Base-by-base conservation (phyloP, 2,888 invertebrate genomes). In the Morpho helenor region DNA sequence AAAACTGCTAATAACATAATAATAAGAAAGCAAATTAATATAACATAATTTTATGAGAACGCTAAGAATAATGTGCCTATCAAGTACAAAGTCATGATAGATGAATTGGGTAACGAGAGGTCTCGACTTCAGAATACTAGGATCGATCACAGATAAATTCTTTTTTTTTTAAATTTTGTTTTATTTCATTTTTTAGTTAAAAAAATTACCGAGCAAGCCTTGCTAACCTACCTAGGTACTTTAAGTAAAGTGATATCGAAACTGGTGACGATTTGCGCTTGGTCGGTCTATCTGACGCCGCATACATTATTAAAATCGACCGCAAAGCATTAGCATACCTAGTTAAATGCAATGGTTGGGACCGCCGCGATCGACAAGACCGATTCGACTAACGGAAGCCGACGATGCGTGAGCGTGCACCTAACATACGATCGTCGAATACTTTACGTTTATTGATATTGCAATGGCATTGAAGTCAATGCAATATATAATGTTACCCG, bases 271-370 rank as follows among this genome's bases (percentile, higher is more conserved):
- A 23, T 52, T 56, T 52, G 45, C 52, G 49, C 44, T 47, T 47
- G 52, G 48, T 39, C 52, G 52, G 52, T 49, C 56, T 22, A 51
- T 45, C 52, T 58, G 58, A 57, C 59, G 49, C 45, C 52, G 57
- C 62, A 76, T 79, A 76, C 77, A 77, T 80, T 75, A 79, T 75
- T 75, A 76, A 78, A 76, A 76, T 66, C 66, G 60, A 50, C 59
- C 65, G 63, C 51, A 50, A 47, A 10, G 52, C 66, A 71, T 73
- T 72, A 69, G 64, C 70, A 72, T 68, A 68, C 58, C 54, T 56
- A 59, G 58, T 60, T 54, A 53, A 56, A 16, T 49, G 40, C 8
- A 41, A 8, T 10, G 8, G 47, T 10, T 39, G 39, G 41, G 49
- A 7, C 41, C 41, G 50, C 48, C 55, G 50, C 49, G 52, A 47